These are phyloP conservation scores for Nibea albiflora DNA, from an alignment of 2,113 vertebrate species.

Conservation along the genomic window DNA sequence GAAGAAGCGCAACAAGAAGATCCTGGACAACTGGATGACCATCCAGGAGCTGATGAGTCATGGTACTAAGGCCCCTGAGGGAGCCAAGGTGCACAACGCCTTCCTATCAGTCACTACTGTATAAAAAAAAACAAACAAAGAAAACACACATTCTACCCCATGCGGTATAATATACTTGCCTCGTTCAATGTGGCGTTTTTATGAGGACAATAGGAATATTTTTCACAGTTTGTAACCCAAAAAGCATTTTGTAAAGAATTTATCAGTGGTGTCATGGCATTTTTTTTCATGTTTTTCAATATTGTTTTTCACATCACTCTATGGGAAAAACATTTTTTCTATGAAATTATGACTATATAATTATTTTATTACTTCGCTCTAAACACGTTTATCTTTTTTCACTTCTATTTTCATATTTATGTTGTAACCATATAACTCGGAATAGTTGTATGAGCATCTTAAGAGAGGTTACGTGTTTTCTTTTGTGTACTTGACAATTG, in stretches of 20 bases:
- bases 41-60: constrained; percentile 99
- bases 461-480: constrained; percentile 9
- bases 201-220: constrained; percentile 89
- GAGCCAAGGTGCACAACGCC: constrained; percentile 93
- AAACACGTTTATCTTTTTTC: constrained; percentile 68
- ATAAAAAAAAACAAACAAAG: constrained; percentile 80
- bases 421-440: constrained; percentile 54
- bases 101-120: constrained; percentile 99
- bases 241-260: constrained; percentile 93
- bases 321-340: constrained; percentile 70
- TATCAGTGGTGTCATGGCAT: constrained; percentile 74
- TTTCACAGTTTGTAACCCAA: constrained; percentile 94
- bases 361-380: constrained; percentile 74
- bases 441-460: constrained; percentile 39
- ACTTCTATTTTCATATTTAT: constrained; percentile 75
- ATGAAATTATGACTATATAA: constrained; percentile 63
- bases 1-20: constrained; percentile 99
- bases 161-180: constrained; percentile 95
- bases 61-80: constrained; percentile 94
- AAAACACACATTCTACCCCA: constrained; percentile 86
- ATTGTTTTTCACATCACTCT: constrained; percentile 68
- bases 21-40: constrained; percentile 99
- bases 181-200: constrained; percentile 99
- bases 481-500: constrained; percentile 29
- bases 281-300: constrained; percentile 69